phyloP scores from a whole-genome alignment of 2,888 invertebrate species.

The Ecliptopera silaceata region DNA sequence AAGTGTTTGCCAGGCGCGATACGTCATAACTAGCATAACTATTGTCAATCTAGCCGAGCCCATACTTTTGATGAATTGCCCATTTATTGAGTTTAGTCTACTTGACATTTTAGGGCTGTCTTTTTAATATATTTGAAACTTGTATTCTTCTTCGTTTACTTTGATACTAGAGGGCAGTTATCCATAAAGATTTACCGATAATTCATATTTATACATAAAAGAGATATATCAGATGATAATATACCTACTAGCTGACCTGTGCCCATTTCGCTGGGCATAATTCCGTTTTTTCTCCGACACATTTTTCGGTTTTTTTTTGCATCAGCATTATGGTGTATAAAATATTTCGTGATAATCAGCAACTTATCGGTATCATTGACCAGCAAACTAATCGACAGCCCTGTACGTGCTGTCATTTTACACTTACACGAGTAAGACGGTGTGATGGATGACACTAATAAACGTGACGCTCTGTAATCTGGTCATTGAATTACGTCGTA shows the following conservation, averaged over 20 bases:
- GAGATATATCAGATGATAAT: too few species aligned
- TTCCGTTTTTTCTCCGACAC: too few species aligned
- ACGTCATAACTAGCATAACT: not conserved
- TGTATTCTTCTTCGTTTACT: too few species aligned
- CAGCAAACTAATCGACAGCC: conserved; percentile 5
- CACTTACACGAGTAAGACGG: conserved; percentile 8
- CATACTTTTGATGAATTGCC: conserved; percentile 46
- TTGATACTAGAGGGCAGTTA: too few species aligned
- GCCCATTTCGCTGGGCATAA: too few species aligned
- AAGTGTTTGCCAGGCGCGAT: not conserved
- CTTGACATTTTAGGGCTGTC: conserved; percentile 26
- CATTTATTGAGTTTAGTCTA: conserved; percentile 33
- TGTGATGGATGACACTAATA: not conserved
- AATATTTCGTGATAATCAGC: not conserved
- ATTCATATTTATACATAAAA: too few species aligned
- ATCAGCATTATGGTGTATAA: too few species aligned
- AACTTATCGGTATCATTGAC: conserved; percentile 2
- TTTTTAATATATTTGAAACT: too few species aligned
- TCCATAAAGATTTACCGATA: too few species aligned
- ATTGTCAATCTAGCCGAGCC: conserved; percentile 41
- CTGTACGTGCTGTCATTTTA: conserved; percentile 16
- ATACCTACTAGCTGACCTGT: too few species aligned
- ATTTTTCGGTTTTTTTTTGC: too few species aligned
- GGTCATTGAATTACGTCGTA: conserved; percentile 16
- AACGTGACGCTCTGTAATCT: conserved; percentile 13